Conservation (phyloP, 2,888 invertebrate genomes). For the Drosophila heteroneura region DNA sequence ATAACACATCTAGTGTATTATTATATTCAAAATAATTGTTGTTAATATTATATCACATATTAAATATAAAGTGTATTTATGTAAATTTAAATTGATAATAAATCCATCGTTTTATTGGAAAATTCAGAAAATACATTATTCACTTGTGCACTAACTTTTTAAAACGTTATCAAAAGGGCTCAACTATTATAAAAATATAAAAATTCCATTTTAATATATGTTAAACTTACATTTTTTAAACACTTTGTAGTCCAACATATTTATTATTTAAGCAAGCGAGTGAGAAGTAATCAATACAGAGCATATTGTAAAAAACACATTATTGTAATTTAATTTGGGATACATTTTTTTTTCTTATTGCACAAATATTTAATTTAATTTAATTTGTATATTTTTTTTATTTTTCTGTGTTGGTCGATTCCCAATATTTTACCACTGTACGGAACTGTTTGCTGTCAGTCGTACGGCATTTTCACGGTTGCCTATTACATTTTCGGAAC, state of each 20-base stretch:
- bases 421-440: constrained; percentile 49
- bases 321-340: no score
- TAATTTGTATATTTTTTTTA: not conserved
- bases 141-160: not conserved
- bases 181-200: not conserved
- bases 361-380: not conserved
- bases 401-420: not conserved
- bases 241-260: accelerated
- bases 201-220: not conserved
- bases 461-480: constrained; percentile 66
- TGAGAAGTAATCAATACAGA: no score
- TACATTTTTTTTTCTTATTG: accelerated
- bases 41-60: not conserved
- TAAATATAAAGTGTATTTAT: not conserved
- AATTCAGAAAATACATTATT: not conserved
- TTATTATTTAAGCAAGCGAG: not conserved
- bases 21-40: not conserved
- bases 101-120: not conserved
- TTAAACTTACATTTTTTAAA: not conserved
- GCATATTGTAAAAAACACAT: no score
- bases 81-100: not conserved
- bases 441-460: constrained; percentile 10
- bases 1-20: not conserved
- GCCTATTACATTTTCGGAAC: constrained; percentile 65
- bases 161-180: not conserved